Evolutionary conservation across 2,797 vertebrate species (phyloP).

Genomic region (Channallabes apus): DNA sequence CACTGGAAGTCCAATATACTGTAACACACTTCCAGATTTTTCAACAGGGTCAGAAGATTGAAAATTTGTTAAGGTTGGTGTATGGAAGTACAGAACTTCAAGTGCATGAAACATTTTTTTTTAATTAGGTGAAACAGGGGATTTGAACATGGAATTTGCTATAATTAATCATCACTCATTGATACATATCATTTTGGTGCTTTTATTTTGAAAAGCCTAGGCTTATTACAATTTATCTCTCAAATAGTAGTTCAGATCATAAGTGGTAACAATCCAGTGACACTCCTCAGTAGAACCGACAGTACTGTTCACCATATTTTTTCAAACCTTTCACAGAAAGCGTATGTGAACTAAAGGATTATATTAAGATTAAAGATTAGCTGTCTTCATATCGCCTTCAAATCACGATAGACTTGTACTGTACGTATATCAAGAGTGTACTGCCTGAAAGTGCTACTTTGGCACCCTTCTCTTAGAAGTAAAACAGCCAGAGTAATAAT

Average conservation of each 20-base stretch:
- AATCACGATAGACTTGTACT: background rate
- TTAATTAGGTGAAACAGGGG: too few species aligned
- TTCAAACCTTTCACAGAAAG: background rate
- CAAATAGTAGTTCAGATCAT: background rate
- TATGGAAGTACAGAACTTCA: background rate
- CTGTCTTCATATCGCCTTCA: background rate
- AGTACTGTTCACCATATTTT: background rate
- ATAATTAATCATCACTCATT: conserved; percentile 3
- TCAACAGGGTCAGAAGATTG: conserved; percentile 4
- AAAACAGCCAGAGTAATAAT: background rate
- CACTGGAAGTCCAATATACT: conserved; percentile 13
- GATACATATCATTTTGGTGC: background rate
- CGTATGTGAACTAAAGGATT: background rate
- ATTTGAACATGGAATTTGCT: background rate
- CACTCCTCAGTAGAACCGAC: background rate
- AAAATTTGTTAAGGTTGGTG: background rate
- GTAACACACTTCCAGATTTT: conserved; percentile 14
- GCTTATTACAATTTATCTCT: background rate
- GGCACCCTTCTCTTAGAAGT: background rate
- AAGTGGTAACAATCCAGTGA: background rate
- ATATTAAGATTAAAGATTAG: background rate
- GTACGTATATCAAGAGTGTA: background rate
- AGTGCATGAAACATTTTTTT: background rate
- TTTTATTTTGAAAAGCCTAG: background rate
- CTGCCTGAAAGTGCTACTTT: background rate